Evolutionary conservation across 2,113 vertebrate genomes (phyloP).

Genomic region (Diphyllodes magnificus): DNA sequence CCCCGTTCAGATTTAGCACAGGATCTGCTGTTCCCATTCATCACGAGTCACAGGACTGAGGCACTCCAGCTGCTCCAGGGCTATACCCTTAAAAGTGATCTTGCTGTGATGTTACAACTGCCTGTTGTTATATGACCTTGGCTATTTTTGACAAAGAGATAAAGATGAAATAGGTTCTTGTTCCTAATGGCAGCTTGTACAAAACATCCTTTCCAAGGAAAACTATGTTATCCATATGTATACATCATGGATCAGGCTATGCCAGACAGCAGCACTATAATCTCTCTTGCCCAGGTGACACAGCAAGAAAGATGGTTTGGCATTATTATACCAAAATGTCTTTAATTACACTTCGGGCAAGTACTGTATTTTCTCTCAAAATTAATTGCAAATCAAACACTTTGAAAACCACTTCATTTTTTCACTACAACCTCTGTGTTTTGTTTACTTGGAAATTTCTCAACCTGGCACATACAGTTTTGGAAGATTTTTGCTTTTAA

Average conservation of each 20-base stretch:
- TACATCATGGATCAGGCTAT: neutral
- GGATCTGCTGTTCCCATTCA: neutral
- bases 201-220: neutral
- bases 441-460: neutral
- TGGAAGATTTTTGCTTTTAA: neutral
- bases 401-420: constrained; percentile 1
- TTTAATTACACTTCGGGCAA: neutral
- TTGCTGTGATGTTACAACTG: neutral
- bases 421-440: neutral
- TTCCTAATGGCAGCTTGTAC: constrained; percentile 23
- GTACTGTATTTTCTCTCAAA: neutral
- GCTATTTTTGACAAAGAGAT: constrained; percentile 23
- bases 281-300: neutral
- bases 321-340: neutral
- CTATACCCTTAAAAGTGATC: constrained; percentile 1
- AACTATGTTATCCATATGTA: neutral
- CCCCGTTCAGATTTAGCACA: neutral
- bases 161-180: constrained; percentile 33
- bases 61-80: constrained; percentile 25
- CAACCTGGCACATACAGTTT: neutral
- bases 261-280: neutral
- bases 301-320: neutral
- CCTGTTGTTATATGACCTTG: constrained; percentile 13
- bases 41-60: neutral
- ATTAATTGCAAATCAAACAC: neutral